A percentile compares a stretch with the other conserved stretches of the same genome.
Conservation (phyloP, 2,888 invertebrate species). For the Parnassius orleans region DNA sequence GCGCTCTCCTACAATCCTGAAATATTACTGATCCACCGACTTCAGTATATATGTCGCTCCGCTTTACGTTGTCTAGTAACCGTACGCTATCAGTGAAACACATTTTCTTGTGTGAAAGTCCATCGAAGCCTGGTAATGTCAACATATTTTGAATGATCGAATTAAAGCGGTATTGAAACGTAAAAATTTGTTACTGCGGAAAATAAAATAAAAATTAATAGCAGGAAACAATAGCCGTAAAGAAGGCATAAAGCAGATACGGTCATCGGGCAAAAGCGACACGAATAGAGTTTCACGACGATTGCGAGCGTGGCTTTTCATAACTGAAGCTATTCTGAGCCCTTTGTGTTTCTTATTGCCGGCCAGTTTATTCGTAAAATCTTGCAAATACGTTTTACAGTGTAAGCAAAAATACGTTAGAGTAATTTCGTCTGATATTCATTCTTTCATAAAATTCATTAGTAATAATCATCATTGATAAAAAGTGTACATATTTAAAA, state of each 20-base stretch:
- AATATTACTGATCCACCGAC: constrained; percentile 56
- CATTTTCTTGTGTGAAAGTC: constrained; percentile 31
- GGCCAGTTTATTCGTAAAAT: constrained; percentile 32
- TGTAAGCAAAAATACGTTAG: constrained; percentile 5
- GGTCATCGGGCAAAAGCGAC: constrained; percentile 49
- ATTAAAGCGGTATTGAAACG: constrained; percentile 34
- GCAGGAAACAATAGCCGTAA: constrained; percentile 50
- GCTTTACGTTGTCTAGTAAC: constrained; percentile 37
- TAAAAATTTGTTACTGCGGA: constrained; percentile 25
- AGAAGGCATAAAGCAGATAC: constrained; percentile 50
- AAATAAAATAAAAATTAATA: constrained; percentile 42
- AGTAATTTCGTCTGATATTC: neutral
- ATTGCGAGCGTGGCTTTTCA: constrained; percentile 41
- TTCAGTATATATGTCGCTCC: constrained; percentile 29
- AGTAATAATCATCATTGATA: too few species aligned
- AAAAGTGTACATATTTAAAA: too few species aligned
- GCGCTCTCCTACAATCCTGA: constrained; percentile 48
- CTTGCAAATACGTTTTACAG: constrained; percentile 36
- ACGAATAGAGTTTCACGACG: constrained; percentile 47
- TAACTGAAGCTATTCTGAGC: constrained; percentile 35
- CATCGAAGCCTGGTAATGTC: constrained; percentile 31
- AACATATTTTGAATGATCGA: neutral
- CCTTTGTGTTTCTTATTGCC: constrained; percentile 26
- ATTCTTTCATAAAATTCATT: too few species aligned
- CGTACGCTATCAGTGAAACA: constrained; percentile 33